These are phyloP conservation scores for Platichthys flesus DNA, from an alignment of 2,113 vertebrate species.

Conservation along the genomic window DNA sequence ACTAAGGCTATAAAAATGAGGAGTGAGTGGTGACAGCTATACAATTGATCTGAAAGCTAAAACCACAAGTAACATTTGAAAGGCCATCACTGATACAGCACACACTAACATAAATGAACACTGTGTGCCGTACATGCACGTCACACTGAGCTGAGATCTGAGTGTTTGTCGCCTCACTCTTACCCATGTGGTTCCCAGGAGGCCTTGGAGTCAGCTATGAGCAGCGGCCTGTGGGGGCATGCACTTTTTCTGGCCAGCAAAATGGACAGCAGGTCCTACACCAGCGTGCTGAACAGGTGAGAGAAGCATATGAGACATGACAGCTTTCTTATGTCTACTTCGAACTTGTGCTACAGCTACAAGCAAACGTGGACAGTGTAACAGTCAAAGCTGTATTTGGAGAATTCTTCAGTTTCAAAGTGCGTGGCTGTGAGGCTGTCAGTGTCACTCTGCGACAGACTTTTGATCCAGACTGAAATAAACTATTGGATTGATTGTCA, in stretches of 20 bases:
- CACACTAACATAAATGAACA: not conserved
- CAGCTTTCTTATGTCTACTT: not conserved
- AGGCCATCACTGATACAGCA: not conserved
- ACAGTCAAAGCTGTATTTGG: no score
- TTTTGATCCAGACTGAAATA: no score
- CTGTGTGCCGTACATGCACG: not conserved
- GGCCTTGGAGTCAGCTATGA: constrained; percentile 92
- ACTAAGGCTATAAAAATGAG: not conserved
- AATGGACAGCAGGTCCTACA: constrained; percentile 91
- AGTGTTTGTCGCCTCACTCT: not conserved
- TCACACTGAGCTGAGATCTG: not conserved
- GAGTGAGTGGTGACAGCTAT: not conserved
- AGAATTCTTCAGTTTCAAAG: no score
- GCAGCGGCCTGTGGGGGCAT: constrained; percentile 91
- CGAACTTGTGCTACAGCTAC: not conserved
- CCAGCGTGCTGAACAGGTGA: constrained; percentile 88
- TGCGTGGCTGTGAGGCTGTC: no score
- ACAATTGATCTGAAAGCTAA: not conserved
- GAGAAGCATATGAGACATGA: constrained; percentile 17
- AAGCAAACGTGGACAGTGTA: not conserved
- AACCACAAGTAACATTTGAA: not conserved
- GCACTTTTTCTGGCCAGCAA: constrained; percentile 94
- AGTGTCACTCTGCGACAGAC: no score
- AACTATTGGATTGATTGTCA: no score
- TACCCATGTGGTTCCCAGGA: constrained; percentile 79